These are phyloP conservation scores for Oscheius sp. DNA, from an alignment of 2,888 invertebrate genomes.

Conservation along the genomic window DNA sequence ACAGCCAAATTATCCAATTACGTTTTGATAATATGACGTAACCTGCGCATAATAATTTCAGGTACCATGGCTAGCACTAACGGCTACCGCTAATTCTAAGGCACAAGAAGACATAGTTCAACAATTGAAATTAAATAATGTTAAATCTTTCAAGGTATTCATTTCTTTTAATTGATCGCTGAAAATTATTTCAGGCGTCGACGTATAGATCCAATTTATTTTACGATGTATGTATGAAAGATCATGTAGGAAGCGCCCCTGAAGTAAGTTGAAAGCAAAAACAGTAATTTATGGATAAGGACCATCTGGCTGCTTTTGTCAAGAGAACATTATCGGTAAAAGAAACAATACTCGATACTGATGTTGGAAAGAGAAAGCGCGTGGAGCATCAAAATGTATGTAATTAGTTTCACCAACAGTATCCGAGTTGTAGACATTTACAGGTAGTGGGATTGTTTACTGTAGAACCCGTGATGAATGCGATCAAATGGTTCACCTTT, in stretches of 20 bases:
- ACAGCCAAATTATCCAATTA: too few species aligned
- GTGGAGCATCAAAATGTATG: conserved; percentile 29
- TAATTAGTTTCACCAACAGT: not conserved
- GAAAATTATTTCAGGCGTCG: conserved; percentile 77
- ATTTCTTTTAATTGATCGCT: not conserved
- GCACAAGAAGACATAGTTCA: conserved; percentile 86
- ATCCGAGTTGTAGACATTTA: conserved; percentile 25
- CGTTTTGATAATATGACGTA: too few species aligned
- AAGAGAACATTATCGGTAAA: conserved; percentile 42
- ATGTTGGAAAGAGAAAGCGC: conserved; percentile 30
- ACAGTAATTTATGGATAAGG: conserved; percentile 30
- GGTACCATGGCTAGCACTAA: conserved; percentile 80
- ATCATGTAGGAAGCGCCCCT: conserved; percentile 78
- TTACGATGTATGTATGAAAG: conserved; percentile 92
- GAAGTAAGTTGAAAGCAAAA: conserved; percentile 43
- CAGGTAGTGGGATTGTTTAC: conserved; percentile 83
- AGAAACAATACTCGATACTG: conserved; percentile 16
- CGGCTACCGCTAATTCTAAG: conserved; percentile 88
- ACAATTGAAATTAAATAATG: conserved; percentile 81
- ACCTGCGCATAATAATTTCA: conserved; percentile 36
- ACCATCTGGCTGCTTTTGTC: conserved; percentile 77
- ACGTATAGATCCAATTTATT: conserved; percentile 92
- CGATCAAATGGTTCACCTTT: conserved; percentile 83
- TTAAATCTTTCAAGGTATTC: conserved; percentile 72
- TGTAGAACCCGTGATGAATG: conserved; percentile 93